A percentile compares a stretch with the other conserved stretches of the same genome.
Evolutionary conservation across 2,888 invertebrate genomes (phyloP).

Genomic region (Syrista parreyssii): DNA sequence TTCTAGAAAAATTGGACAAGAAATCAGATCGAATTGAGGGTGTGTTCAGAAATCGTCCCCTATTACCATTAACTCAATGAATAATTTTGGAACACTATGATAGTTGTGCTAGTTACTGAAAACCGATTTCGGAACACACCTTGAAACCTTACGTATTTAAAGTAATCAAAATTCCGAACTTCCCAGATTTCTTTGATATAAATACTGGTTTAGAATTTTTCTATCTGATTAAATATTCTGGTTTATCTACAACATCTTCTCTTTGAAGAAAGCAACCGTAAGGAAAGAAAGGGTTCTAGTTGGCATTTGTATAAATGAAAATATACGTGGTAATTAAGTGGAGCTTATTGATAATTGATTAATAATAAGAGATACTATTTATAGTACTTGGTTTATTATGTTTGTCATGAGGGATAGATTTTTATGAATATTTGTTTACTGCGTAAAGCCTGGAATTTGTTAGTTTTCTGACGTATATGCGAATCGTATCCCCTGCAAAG

Average conservation of each 20-base stretch:
- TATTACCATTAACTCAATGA: no score
- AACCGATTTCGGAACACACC: no score
- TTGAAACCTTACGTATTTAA: no score
- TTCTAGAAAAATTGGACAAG: no score
- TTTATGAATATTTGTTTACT: no score
- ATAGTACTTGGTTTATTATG: not conserved
- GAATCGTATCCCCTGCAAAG: not conserved
- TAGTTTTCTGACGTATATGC: not conserved
- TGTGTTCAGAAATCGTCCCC: no score
- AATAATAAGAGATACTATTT: not conserved
- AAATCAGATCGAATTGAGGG: no score
- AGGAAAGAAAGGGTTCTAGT: not conserved
- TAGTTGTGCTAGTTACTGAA: no score
- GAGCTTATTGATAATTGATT: not conserved
- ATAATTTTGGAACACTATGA: no score
- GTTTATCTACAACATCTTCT: not conserved
- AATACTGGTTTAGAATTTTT: not conserved
- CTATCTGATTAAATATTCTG: not conserved
- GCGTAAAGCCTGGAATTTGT: not conserved
- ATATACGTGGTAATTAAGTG: not conserved
- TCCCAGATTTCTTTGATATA: not conserved
- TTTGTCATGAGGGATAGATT: no score
- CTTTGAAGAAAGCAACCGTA: no score
- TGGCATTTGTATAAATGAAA: not conserved
- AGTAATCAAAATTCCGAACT: no score